These are phyloP conservation scores for Drosophila chauvacae DNA, from an alignment of 1,140 invertebrate genomes.

Conservation along the genomic window DNA sequence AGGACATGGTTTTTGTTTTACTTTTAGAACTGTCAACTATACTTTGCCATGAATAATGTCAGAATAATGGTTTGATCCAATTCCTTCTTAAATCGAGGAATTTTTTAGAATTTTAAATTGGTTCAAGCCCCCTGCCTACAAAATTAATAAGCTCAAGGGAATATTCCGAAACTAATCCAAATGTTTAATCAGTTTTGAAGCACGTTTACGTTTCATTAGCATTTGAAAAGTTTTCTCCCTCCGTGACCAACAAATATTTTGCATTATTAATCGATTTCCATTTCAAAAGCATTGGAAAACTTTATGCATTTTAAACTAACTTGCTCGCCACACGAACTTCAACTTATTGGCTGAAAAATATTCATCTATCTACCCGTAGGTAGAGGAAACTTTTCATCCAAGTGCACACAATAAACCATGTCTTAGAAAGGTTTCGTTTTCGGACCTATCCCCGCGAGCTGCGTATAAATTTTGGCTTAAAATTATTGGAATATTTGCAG, in stretches of 20 bases:
- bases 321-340: background rate
- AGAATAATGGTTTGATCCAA: background rate
- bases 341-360: conserved; percentile 8
- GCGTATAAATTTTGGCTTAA: conserved; percentile 65
- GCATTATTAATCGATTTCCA: conserved; percentile 15
- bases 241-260: background rate
- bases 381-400: conserved; percentile 31
- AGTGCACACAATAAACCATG: conserved; percentile 40
- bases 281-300: conserved; percentile 18
- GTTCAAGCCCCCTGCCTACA: too few species aligned
- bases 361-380: background rate
- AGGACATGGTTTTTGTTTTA: background rate
- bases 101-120: too few species aligned
- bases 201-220: background rate
- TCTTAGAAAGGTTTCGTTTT: background rate
- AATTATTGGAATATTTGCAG: conserved; percentile 65
- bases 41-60: background rate
- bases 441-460: background rate
- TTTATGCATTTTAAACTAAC: conserved; percentile 23
- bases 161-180: background rate
- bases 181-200: background rate
- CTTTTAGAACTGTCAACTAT: background rate
- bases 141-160: background rate
- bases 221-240: background rate
- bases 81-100: too few species aligned